Base-by-base conservation (phyloP, 2,113 vertebrate genomes). In the Chloebia gouldiae region DNA sequence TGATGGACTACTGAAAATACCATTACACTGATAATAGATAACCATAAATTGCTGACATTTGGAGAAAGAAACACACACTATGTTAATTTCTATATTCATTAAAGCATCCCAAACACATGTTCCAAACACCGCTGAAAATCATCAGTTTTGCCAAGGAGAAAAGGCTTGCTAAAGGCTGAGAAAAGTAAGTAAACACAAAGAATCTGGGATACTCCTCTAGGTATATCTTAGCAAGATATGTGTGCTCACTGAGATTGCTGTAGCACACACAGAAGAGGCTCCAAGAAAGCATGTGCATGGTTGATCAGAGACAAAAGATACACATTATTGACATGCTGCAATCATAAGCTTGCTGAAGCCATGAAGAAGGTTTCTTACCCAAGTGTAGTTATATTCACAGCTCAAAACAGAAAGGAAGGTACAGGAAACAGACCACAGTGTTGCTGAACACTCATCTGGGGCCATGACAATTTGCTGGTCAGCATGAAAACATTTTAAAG, bases 1-100 rank as follows among this genome's bases (percentile, higher is more conserved):
- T 86, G 76, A 94, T 86, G 49, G 45, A 91, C 78, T 68, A 76
- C 51, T 80, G 75, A 82, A 92, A 94, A 88, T 64, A 90, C 37
- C 47, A 42, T 90, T 95, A 75, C 49, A 51, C 31, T 64, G 56
- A 40, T 45, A 92, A 73, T 37, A 63, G 68, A 72, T 40, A 73
- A 35, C 51, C 51, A 84, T 51, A 90, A 93, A 81, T 31, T 57
- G 40, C 82, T 93, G 82, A 57, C 40, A 84, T 77, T 53, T 82
- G 65, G 80, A 88, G 71, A 86, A 95, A 86, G 37, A 83, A 90
- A 90, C 49, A 54, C 28, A 30, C 13, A 15, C 37, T 33, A 56
- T 49, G 28, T 45, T 86, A 49, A 86, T 90, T 88, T 84, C 40
- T 71, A 8, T 31, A 54, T 69, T 81, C 70, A 80, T 73, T 95